Percentiles rank a stretch among this genome's conserved stretches.
Evolutionary conservation across 1,140 invertebrate genomes (phyloP).

Genomic region (Drosophila nasuta): DNA sequence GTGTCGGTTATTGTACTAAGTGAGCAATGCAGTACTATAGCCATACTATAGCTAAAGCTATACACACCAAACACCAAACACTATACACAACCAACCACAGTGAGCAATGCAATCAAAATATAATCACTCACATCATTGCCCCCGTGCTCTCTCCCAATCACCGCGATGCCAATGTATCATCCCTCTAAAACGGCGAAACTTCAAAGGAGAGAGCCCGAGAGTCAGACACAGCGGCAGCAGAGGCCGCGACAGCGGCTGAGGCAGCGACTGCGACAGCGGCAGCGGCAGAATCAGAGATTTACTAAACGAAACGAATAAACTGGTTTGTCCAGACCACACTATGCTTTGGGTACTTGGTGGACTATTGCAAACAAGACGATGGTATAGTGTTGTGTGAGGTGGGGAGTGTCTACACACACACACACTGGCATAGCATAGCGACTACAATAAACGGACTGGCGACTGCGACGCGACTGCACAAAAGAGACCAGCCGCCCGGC

Average conservation of each 20-base stretch:
- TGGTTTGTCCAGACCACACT: slow-evolving; percentile 56
- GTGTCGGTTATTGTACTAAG: slow-evolving; percentile 81
- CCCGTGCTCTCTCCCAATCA: slow-evolving; percentile 82
- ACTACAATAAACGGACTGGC: slow-evolving; percentile 42
- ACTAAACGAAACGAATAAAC: slow-evolving; percentile 75
- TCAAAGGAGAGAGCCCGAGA: slow-evolving; percentile 72
- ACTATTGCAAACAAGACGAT: slow-evolving; percentile 54
- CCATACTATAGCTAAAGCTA: too few species aligned
- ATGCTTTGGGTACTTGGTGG: slow-evolving; percentile 1
- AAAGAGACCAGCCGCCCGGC: slow-evolving; percentile 69
- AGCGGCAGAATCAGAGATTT: slow-evolving; percentile 73
- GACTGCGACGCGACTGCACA: slow-evolving; percentile 40
- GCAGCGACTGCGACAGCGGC: too few species aligned
- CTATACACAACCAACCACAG: slow-evolving; percentile 72
- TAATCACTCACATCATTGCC: slow-evolving; percentile 84
- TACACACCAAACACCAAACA: too few species aligned
- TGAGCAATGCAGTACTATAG: slow-evolving; percentile 74
- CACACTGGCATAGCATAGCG: slow-evolving; percentile 38
- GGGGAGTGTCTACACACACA: slow-evolving; percentile 43
- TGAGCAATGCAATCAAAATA: slow-evolving; percentile 83
- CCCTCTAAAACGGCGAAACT: slow-evolving; percentile 79
- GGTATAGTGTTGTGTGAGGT: slow-evolving; percentile 40
- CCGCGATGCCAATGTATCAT: slow-evolving; percentile 81
- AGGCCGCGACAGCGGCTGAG: too few species aligned
- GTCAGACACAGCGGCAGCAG: background rate